A percentile compares a stretch with the other conserved stretches of the same genome.
These are phyloP conservation scores for Scolopax mira DNA, from an alignment of 2,113 vertebrate genomes.

Conservation along the genomic window DNA sequence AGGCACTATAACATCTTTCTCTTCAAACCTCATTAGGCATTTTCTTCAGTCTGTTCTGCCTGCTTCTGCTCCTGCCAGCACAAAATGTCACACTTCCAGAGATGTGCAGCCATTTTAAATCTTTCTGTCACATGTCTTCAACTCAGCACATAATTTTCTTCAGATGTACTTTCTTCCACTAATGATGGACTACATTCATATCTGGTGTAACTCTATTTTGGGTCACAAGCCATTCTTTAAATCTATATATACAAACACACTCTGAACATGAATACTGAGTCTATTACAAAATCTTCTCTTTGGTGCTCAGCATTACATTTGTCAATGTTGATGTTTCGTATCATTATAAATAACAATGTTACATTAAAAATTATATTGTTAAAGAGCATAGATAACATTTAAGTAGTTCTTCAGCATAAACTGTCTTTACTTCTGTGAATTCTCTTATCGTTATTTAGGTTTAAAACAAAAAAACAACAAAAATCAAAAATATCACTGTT, in stretches of 20 bases:
- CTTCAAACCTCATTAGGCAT: constrained; percentile 7
- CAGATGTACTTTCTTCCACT: background rate
- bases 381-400: background rate
- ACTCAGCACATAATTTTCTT: background rate
- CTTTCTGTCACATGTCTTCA: background rate
- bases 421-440: background rate
- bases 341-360: background rate
- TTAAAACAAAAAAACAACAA: background rate
- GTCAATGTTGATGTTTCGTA: background rate
- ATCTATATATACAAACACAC: background rate
- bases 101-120: background rate
- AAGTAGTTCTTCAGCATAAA: background rate
- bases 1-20: background rate
- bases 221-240: background rate
- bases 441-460: background rate
- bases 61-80: background rate
- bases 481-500: accelerated
- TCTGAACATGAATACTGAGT: background rate
- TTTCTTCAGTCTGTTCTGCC: background rate
- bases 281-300: background rate
- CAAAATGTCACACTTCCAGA: background rate
- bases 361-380: background rate
- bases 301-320: background rate
- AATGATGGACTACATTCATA: background rate
- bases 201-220: background rate